These are phyloP conservation scores for Melieria crassipennis DNA, from an alignment of 2,888 invertebrate species.

Conservation along the genomic window DNA sequence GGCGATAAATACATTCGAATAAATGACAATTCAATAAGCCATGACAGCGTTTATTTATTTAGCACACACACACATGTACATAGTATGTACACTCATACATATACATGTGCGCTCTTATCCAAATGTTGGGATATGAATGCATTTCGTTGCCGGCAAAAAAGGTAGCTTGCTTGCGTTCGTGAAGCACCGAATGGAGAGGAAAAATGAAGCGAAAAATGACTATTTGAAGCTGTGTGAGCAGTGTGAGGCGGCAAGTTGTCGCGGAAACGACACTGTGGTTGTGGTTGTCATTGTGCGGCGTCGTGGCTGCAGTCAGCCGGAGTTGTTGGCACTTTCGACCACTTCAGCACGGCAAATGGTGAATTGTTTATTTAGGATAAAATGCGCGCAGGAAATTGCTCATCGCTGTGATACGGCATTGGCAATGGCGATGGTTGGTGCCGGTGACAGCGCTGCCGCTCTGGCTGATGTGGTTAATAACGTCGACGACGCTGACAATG, in stretches of 20 bases:
- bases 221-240: too few relatives aligned
- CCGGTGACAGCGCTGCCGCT: not conserved
- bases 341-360: constrained; percentile 49
- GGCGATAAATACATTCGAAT: constrained; percentile 47
- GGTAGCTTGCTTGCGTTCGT: too few relatives aligned
- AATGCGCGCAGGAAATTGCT: constrained; percentile 61
- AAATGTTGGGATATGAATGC: too few relatives aligned
- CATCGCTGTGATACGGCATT: constrained; percentile 47
- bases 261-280: constrained; percentile 1
- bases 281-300: not conserved
- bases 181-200: too few relatives aligned
- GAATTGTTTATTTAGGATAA: constrained; percentile 63
- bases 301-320: constrained; percentile 18
- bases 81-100: not conserved
- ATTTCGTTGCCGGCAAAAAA: too few relatives aligned
- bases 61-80: constrained; percentile 51
- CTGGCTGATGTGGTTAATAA: not conserved
- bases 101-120: not conserved
- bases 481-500: not conserved
- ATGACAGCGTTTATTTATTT: constrained; percentile 62
- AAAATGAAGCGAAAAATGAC: too few relatives aligned
- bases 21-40: constrained; percentile 65
- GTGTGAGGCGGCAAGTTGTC: too few relatives aligned
- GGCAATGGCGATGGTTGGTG: constrained; percentile 5
- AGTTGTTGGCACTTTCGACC: constrained; percentile 33